Conservation (phyloP, 2,113 vertebrate species). For the Ciconia maguari region DNA sequence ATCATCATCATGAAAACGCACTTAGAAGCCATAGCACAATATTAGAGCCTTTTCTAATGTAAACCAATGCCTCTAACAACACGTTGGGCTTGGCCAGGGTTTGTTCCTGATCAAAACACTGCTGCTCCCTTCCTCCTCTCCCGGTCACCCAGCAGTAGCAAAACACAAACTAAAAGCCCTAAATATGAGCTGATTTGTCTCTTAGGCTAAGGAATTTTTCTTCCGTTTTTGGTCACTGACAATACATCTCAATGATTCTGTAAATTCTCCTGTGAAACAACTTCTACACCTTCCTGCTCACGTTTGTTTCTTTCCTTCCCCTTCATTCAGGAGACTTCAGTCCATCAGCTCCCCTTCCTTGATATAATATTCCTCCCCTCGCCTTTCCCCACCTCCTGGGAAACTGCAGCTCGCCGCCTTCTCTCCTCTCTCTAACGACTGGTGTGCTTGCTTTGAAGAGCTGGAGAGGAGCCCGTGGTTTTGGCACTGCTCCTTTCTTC, state of each 20-base stretch:
- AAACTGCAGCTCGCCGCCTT: not conserved
- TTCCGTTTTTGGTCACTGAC: not conserved
- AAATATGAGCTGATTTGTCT: not conserved
- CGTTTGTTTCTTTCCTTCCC: conserved; percentile 42
- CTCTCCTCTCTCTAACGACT: conserved; percentile 22
- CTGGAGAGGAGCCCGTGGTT: conserved; percentile 56
- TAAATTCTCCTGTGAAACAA: not conserved
- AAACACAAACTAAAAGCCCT: conserved; percentile 12
- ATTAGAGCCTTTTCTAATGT: conserved; percentile 15
- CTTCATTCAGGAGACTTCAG: conserved; percentile 14
- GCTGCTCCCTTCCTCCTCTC: not conserved
- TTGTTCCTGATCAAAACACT: not conserved
- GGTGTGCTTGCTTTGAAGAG: conserved; percentile 42
- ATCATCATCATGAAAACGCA: not conserved
- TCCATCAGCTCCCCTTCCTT: conserved; percentile 4
- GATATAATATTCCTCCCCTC: not conserved
- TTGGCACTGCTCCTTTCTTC: conserved; percentile 53
- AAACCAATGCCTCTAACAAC: conserved; percentile 11
- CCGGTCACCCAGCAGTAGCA: not conserved
- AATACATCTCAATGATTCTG: conserved; percentile 6
- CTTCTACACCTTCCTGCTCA: conserved; percentile 28
- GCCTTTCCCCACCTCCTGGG: not conserved
- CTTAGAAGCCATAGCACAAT: not conserved
- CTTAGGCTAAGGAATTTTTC: not conserved
- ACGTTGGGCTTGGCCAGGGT: not conserved